Conservation (phyloP, 2,113 vertebrate genomes). For the Mugil cephalus region DNA sequence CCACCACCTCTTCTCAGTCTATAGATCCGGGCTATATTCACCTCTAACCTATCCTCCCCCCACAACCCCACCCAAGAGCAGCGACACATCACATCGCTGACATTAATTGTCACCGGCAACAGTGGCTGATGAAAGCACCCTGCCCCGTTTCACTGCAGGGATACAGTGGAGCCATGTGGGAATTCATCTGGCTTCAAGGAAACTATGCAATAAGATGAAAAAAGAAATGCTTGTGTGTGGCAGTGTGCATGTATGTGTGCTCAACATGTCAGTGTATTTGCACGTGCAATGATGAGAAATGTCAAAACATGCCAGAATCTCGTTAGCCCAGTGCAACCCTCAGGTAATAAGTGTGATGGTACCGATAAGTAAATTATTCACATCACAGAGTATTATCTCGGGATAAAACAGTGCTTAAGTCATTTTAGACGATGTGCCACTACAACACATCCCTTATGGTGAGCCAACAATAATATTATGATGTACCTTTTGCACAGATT, state of each 20-base stretch:
- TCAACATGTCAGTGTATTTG: constrained; percentile 32
- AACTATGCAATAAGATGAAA: constrained; percentile 41
- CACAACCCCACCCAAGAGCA: constrained; percentile 46
- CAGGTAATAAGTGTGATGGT: constrained; percentile 61
- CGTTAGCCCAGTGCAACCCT: constrained; percentile 47
- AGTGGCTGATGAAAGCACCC: constrained; percentile 66
- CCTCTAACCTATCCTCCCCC: constrained; percentile 61
- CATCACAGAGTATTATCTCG: constrained; percentile 63
- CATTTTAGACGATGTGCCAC: constrained; percentile 39
- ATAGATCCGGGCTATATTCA: constrained; percentile 70
- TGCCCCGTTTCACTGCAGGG: constrained; percentile 30
- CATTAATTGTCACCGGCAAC: constrained; percentile 79
- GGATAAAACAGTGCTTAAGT: constrained; percentile 65
- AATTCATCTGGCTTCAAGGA: constrained; percentile 33
- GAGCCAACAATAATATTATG: constrained; percentile 48
- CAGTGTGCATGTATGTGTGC: constrained; percentile 10
- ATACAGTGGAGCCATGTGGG: constrained; percentile 48
- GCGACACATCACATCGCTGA: constrained; percentile 74
- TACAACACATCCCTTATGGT: constrained; percentile 31
- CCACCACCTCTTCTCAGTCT: constrained; percentile 42
- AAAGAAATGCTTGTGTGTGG: neutral
- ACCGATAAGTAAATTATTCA: constrained; percentile 65
- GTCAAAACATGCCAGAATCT: constrained; percentile 66
- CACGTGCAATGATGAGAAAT: constrained; percentile 43
- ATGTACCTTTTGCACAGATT: constrained; percentile 37